These are phyloP conservation scores for Onychorhynchus coronatus DNA, from an alignment of 2,113 vertebrate genomes.

Conservation along the genomic window DNA sequence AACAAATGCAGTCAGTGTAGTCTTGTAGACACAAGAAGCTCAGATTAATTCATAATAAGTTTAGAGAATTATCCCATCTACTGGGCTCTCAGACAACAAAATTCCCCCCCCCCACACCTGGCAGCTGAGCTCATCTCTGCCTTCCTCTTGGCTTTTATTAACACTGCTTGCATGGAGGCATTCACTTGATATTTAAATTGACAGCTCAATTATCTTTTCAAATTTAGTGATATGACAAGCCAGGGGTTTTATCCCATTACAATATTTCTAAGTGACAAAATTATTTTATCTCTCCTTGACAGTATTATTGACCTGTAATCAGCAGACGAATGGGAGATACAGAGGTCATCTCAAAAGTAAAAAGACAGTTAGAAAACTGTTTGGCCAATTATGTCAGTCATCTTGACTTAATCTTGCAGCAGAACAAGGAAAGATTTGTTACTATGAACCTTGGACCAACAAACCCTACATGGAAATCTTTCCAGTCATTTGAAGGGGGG, in stretches of 20 bases:
- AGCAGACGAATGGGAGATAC: slow-evolving; percentile 37
- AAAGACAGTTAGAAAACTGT: slow-evolving; percentile 57
- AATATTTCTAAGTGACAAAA: slow-evolving; percentile 68
- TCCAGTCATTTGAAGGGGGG: not conserved
- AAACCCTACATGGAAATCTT: slow-evolving; percentile 30
- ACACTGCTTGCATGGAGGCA: not conserved
- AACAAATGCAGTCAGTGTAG: not conserved
- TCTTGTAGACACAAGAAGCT: not conserved
- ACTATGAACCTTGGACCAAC: slow-evolving; percentile 45
- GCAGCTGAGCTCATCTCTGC: slow-evolving; percentile 10
- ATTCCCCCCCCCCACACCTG: not conserved
- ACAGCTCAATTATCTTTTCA: slow-evolving; percentile 67
- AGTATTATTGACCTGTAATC: slow-evolving; percentile 64
- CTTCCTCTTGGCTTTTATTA: slow-evolving; percentile 27
- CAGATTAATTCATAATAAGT: not conserved
- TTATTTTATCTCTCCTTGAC: slow-evolving; percentile 59
- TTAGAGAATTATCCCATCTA: not conserved
- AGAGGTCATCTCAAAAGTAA: slow-evolving; percentile 57
- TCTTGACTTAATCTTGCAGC: slow-evolving; percentile 50
- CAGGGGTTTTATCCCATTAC: slow-evolving; percentile 46
- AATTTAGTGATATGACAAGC: slow-evolving; percentile 58
- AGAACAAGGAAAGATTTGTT: slow-evolving; percentile 59
- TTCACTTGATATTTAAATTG: slow-evolving; percentile 60
- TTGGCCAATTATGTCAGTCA: slow-evolving; percentile 64
- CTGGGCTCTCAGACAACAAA: not conserved